phyloP scores from a whole-genome alignment of 2,113 vertebrate species.

The Jacana jacana region DNA sequence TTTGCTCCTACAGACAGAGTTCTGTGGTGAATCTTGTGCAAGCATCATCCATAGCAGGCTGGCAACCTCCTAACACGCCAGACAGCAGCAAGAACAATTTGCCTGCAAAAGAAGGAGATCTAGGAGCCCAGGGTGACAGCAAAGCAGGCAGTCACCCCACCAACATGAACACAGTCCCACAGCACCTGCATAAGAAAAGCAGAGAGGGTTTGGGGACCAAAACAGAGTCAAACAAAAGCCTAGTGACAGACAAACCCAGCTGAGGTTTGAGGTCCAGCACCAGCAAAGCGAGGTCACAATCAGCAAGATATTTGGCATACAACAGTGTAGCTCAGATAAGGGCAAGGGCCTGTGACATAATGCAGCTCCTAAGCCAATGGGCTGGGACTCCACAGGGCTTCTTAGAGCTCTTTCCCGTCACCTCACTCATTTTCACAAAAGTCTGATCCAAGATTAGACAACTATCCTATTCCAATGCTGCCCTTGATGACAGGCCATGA shows the following conservation, averaged over 20 bases:
- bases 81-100: background rate
- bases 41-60: background rate
- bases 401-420: background rate
- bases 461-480: background rate
- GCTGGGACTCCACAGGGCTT: background rate
- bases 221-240: background rate
- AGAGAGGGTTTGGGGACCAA: background rate
- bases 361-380: background rate
- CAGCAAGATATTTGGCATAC: background rate
- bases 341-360: background rate
- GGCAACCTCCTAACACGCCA: background rate
- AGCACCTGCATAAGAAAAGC: background rate
- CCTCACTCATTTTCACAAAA: background rate
- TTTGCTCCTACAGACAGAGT: background rate
- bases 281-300: background rate
- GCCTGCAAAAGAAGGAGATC: background rate
- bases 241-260: background rate
- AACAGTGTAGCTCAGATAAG: background rate
- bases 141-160: background rate
- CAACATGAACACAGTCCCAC: background rate
- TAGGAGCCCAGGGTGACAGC: background rate
- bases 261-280: background rate
- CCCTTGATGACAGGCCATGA: background rate
- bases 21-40: background rate
- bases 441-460: background rate